phyloP scores from a whole-genome alignment of 2,888 invertebrate genomes.

The Ectobius pallidus region DNA sequence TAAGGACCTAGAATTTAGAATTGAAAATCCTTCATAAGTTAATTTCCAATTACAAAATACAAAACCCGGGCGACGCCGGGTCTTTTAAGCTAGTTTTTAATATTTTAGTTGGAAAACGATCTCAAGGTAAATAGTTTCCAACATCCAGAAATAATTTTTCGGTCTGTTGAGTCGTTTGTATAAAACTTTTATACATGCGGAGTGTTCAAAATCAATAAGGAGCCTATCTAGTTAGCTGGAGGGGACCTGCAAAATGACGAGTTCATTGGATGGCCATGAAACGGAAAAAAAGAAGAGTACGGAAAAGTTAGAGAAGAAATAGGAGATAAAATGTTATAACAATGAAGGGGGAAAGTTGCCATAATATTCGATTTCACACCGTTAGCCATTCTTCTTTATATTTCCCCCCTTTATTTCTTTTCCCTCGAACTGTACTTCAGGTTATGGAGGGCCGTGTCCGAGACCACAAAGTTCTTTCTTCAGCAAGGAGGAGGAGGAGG shows the following conservation, averaged over 20 bases:
- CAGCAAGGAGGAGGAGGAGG: not conserved
- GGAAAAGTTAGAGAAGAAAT: not conserved
- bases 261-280: not conserved
- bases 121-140: too few species aligned
- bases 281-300: not conserved
- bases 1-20: too few species aligned
- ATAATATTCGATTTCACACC: not conserved
- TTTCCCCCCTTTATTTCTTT: not conserved
- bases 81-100: too few species aligned
- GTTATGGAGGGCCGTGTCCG: not conserved
- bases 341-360: not conserved
- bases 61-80: too few species aligned
- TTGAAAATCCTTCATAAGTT: too few species aligned
- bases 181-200: not conserved
- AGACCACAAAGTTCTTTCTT: not conserved
- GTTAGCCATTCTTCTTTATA: conserved; percentile 5
- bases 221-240: not conserved
- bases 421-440: not conserved
- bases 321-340: not conserved
- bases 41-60: too few species aligned
- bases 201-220: not conserved
- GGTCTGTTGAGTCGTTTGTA: not conserved
- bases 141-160: not conserved
- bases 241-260: not conserved
- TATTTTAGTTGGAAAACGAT: too few species aligned